phyloP scores from a whole-genome alignment of 1,140 invertebrate species.

The Ruditapes philippinarum region DNA sequence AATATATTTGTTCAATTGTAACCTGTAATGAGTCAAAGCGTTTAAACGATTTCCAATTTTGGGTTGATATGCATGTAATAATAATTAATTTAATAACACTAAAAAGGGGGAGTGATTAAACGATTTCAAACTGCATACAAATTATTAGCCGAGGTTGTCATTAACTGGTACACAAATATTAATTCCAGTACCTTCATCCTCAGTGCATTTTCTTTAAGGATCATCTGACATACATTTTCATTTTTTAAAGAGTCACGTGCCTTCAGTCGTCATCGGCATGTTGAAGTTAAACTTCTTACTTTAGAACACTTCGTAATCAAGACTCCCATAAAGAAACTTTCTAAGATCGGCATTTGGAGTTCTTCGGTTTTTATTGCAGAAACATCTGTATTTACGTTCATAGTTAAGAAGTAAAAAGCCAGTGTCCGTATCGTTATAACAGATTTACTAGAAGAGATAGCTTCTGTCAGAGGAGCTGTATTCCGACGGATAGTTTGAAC shows the following conservation, averaged over 20 bases:
- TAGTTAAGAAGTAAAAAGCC: constrained; percentile 26
- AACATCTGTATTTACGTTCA: too few species aligned
- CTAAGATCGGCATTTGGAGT: neutral
- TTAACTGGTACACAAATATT: too few species aligned
- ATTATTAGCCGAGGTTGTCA: too few species aligned
- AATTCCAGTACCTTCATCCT: too few species aligned
- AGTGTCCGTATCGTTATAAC: neutral
- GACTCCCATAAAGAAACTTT: neutral
- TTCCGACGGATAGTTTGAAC: neutral
- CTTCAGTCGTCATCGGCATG: neutral
- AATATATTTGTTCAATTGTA: too few species aligned
- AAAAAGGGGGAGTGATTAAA: too few species aligned
- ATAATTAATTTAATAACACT: too few species aligned
- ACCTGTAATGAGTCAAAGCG: too few species aligned
- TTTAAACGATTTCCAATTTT: too few species aligned
- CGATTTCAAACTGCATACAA: too few species aligned
- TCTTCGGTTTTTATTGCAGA: neutral
- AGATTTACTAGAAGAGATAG: neutral
- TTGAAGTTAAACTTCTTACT: neutral
- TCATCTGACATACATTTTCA: neutral
- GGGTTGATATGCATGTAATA: too few species aligned
- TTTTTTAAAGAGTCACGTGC: neutral
- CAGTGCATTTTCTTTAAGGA: too few species aligned
- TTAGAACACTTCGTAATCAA: constrained; percentile 34
- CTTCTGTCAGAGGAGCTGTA: neutral